Evolutionary conservation across 2,797 vertebrate genomes (phyloP).

Genomic region (Gobionotothen gibberifrons): DNA sequence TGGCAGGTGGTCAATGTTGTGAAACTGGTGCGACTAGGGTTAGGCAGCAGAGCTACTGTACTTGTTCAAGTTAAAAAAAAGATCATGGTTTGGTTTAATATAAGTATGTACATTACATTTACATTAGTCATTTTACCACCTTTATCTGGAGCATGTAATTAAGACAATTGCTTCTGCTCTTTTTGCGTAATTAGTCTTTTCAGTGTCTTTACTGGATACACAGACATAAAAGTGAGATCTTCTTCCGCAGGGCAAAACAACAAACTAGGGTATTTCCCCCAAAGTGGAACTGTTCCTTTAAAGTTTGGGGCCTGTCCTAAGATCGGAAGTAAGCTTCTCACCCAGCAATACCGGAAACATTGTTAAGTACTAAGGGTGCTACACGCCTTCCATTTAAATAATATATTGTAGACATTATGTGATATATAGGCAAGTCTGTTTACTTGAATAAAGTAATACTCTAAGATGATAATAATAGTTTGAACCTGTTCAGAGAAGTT

Average conservation of each 20-base stretch:
- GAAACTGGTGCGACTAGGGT: no score
- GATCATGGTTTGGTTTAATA: no score
- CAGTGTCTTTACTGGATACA: slow-evolving; percentile 9
- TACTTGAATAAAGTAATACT: slow-evolving; percentile 19
- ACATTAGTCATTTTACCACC: neutral
- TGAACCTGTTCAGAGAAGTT: slow-evolving; percentile 39
- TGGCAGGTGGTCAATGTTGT: no score
- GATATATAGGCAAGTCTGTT: slow-evolving; percentile 8
- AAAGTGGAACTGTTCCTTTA: slow-evolving; percentile 32
- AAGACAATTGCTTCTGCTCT: neutral
- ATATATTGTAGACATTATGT: slow-evolving; percentile 12
- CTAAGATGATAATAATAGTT: slow-evolving; percentile 25
- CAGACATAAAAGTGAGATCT: slow-evolving; percentile 3
- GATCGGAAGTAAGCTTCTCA: neutral
- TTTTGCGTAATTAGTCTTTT: slow-evolving; percentile 7
- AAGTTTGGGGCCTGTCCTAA: slow-evolving; percentile 7
- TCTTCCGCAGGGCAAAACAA: slow-evolving; percentile 1
- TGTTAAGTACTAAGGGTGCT: neutral
- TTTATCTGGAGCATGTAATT: neutral
- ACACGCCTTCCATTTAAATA: neutral
- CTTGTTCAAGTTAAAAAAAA: no score
- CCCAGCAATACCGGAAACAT: neutral
- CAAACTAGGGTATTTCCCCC: slow-evolving; percentile 37
- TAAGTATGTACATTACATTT: no score
- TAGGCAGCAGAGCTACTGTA: no score